Evolutionary conservation across 2,888 invertebrate species (phyloP).

Genomic region (Torymus auratus): DNA sequence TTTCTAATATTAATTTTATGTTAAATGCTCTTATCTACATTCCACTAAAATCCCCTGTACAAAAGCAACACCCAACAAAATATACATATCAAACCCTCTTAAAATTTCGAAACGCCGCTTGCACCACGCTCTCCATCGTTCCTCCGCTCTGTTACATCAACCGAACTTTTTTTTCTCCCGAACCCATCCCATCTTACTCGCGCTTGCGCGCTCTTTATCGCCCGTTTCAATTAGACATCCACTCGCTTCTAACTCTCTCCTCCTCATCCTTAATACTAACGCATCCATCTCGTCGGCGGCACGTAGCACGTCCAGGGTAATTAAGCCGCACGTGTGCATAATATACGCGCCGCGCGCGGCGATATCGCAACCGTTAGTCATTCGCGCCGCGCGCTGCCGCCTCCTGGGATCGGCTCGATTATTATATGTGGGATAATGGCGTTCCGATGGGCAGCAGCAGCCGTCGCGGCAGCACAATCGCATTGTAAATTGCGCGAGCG

Average conservation of each 20-base stretch:
- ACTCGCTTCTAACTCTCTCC: not conserved
- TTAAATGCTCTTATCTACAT: too few species aligned
- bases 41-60: too few species aligned
- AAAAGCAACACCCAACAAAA: too few species aligned
- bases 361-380: slow-evolving; percentile 56
- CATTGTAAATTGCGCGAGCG: slow-evolving; percentile 61
- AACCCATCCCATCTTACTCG: too few species aligned
- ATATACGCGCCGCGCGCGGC: slow-evolving; percentile 29
- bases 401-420: slow-evolving; percentile 50
- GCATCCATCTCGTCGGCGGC: not conserved
- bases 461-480: slow-evolving; percentile 60
- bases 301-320: slow-evolving; percentile 9
- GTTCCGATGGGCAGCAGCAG: slow-evolving; percentile 19
- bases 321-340: slow-evolving; percentile 51
- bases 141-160: too few species aligned
- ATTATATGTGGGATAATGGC: slow-evolving; percentile 52
- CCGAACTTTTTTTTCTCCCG: too few species aligned
- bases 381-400: slow-evolving; percentile 17
- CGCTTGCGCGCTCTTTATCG: too few species aligned
- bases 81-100: too few species aligned
- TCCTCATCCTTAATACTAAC: not conserved
- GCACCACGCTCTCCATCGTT: too few species aligned
- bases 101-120: too few species aligned
- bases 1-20: too few species aligned
- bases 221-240: slow-evolving; percentile 23